These are phyloP conservation scores for Petrocephalus zakoni DNA, from an alignment of 2,113 vertebrate genomes.

Conservation along the genomic window DNA sequence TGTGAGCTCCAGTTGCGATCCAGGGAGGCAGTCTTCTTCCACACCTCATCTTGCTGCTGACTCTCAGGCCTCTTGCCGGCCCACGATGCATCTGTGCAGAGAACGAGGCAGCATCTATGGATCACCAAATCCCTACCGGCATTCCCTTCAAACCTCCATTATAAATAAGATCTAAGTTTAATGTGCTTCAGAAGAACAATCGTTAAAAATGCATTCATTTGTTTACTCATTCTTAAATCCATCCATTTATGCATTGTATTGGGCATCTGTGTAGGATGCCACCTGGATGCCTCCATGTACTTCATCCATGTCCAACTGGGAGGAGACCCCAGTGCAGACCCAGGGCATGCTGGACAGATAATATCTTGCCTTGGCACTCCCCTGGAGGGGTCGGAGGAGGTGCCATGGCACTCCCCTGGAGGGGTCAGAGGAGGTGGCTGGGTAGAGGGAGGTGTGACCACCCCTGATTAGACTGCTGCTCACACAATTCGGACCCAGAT, in stretches of 20 bases:
- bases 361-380: neutral
- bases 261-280: neutral
- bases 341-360: neutral
- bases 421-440: neutral
- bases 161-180: neutral
- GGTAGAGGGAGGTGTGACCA: neutral
- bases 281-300: neutral
- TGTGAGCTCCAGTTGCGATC: conserved; percentile 60
- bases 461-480: neutral
- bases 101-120: neutral
- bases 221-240: neutral
- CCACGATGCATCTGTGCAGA: conserved; percentile 58
- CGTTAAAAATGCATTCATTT: too few relatives aligned
- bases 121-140: neutral
- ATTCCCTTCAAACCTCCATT: neutral
- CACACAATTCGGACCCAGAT: neutral
- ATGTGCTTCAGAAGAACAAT: too few relatives aligned
- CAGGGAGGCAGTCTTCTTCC: conserved; percentile 64
- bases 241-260: neutral
- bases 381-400: neutral
- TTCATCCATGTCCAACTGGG: neutral
- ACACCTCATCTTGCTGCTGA: conserved; percentile 53
- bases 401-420: neutral
- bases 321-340: neutral
- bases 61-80: conserved; percentile 54